A percentile compares a stretch with the other conserved stretches of the same genome.
These are phyloP conservation scores for Phrixothrix hirtus DNA, from an alignment of 2,888 invertebrate species.

Conservation along the genomic window DNA sequence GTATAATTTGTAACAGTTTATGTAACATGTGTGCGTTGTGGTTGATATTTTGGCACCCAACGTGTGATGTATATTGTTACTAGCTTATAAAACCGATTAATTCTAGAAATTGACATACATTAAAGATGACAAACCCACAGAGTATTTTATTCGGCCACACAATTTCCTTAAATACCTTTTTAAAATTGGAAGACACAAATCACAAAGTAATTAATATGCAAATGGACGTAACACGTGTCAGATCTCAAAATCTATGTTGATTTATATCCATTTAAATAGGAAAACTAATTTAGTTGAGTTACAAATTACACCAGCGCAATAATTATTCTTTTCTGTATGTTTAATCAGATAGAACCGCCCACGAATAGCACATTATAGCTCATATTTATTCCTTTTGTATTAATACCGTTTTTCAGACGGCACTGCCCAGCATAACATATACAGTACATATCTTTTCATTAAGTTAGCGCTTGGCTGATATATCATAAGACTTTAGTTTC, in stretches of 20 bases:
- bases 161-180: too few species aligned
- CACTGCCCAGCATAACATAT: conserved; percentile 47
- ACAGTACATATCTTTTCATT: conserved; percentile 56
- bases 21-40: too few species aligned
- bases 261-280: neutral
- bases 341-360: conserved; percentile 53
- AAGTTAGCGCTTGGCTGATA: conserved; percentile 51
- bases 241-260: neutral
- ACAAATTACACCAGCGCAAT: conserved; percentile 53
- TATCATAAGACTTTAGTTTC: conserved; percentile 51
- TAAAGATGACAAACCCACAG: too few species aligned
- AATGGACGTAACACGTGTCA: neutral
- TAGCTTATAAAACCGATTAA: too few species aligned
- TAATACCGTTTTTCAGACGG: conserved; percentile 48
- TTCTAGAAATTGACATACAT: too few species aligned
- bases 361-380: conserved; percentile 51
- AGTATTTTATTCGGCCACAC: too few species aligned
- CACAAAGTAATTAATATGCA: too few species aligned
- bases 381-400: conserved; percentile 46
- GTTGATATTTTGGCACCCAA: too few species aligned
- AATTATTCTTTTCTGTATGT: conserved; percentile 50
- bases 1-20: too few species aligned
- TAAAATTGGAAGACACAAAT: too few species aligned
- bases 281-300: conserved; percentile 34
- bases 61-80: too few species aligned